These are phyloP conservation scores for Neuroterus valhalla DNA, from an alignment of 1,140 invertebrate species.

Conservation along the genomic window DNA sequence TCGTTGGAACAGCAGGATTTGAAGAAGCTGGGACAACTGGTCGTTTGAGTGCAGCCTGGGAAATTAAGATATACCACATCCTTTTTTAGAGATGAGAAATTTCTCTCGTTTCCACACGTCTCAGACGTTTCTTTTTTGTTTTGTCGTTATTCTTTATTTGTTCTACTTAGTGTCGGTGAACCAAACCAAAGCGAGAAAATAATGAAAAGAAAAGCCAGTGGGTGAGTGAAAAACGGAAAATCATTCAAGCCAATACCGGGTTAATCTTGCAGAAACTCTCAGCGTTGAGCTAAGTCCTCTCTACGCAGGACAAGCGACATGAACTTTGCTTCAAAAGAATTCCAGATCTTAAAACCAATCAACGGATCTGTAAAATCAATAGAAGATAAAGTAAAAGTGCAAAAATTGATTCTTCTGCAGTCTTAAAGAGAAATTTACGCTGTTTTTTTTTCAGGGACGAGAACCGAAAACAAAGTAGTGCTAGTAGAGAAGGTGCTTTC, in stretches of 20 bases:
- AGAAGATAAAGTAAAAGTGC: slow-evolving; percentile 35
- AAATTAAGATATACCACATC: slow-evolving; percentile 62
- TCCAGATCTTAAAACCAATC: slow-evolving; percentile 36
- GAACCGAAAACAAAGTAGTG: slow-evolving; percentile 24
- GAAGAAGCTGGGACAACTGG: slow-evolving; percentile 53
- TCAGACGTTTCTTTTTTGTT: background rate
- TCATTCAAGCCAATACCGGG: slow-evolving; percentile 40
- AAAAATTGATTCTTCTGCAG: slow-evolving; percentile 27
- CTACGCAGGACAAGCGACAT: background rate
- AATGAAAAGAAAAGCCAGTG: slow-evolving; percentile 22
- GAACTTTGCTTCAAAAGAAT: slow-evolving; percentile 13
- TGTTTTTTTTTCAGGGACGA: slow-evolving; percentile 6
- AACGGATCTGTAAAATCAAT: slow-evolving; percentile 36
- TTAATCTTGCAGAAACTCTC: slow-evolving; percentile 30
- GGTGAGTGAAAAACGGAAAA: slow-evolving; percentile 28
- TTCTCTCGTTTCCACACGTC: slow-evolving; percentile 10
- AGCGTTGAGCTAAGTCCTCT: background rate
- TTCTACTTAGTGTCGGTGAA: slow-evolving; percentile 25
- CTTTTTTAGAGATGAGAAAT: slow-evolving; percentile 35
- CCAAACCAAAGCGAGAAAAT: slow-evolving; percentile 34
- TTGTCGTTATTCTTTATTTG: background rate
- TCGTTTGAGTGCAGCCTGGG: slow-evolving; percentile 69
- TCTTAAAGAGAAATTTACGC: slow-evolving; percentile 11
- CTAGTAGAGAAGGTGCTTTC: slow-evolving; percentile 41
- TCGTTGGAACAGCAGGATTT: slow-evolving; percentile 51